Conservation (phyloP, 2,797 vertebrate genomes). For the Eurystomus glaucurus region DNA sequence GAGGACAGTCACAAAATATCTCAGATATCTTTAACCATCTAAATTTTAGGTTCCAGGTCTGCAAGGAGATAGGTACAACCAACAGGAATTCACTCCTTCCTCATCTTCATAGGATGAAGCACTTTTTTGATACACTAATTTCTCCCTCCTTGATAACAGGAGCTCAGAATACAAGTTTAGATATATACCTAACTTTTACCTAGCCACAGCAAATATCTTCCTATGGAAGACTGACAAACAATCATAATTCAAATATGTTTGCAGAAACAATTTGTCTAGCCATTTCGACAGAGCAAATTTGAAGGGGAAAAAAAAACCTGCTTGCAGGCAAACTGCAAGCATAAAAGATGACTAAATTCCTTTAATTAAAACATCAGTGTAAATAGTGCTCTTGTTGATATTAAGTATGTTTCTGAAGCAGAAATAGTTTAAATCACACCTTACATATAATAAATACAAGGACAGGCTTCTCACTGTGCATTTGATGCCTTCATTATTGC, state of each 20-base stretch:
- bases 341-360: slow-evolving; percentile 53
- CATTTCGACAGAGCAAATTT: slow-evolving; percentile 55
- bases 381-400: slow-evolving; percentile 49
- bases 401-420: slow-evolving; percentile 30
- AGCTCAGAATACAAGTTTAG: background rate
- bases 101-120: background rate
- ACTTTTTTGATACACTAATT: background rate
- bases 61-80: background rate
- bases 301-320: background rate
- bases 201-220: background rate
- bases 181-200: background rate
- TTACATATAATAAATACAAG: background rate
- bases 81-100: background rate
- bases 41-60: background rate
- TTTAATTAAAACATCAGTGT: slow-evolving; percentile 70
- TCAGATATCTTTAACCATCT: background rate
- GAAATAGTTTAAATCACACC: slow-evolving; percentile 37
- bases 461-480: background rate
- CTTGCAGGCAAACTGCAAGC: slow-evolving; percentile 50
- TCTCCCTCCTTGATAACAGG: background rate
- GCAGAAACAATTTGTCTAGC: slow-evolving; percentile 63
- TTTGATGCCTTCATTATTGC: slow-evolving; percentile 42
- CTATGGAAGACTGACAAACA: background rate
- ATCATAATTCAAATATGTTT: slow-evolving; percentile 49
- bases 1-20: background rate